Evolutionary conservation across 2,888 invertebrate species (phyloP).

Genomic region (Agrilus cyanescens): DNA sequence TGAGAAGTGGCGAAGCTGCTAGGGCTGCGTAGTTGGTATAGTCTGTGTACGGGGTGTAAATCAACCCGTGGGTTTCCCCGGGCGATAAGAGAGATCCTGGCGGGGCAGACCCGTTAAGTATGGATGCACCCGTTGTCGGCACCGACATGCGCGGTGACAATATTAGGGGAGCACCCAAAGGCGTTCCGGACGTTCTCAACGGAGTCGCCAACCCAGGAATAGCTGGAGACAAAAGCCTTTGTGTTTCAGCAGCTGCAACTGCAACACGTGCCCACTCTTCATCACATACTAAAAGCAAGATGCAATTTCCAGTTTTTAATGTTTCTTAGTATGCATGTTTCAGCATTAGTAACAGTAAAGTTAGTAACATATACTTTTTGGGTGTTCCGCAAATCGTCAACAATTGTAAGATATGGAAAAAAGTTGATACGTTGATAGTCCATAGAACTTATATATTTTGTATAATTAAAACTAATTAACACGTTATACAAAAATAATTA

Average conservation of each 20-base stretch:
- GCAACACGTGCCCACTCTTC: slow-evolving; percentile 76
- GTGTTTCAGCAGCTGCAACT: slow-evolving; percentile 67
- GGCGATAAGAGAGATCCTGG: slow-evolving; percentile 54
- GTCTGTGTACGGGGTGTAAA: slow-evolving; percentile 81
- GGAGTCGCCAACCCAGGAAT: slow-evolving; percentile 52
- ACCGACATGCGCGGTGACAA: slow-evolving; percentile 82
- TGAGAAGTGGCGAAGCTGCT: slow-evolving; percentile 66
- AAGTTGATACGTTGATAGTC: no score
- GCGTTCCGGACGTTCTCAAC: slow-evolving; percentile 56
- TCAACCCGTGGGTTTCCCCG: slow-evolving; percentile 68
- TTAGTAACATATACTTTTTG: no score
- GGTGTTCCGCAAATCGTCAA: no score
- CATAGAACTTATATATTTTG: no score
- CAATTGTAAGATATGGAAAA: no score
- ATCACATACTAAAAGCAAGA: slow-evolving; percentile 53
- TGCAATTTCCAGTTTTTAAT: neutral
- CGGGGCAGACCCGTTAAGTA: slow-evolving; percentile 52
- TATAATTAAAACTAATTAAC: no score
- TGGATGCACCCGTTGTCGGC: slow-evolving; percentile 58
- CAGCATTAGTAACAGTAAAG: neutral
- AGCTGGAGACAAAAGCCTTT: slow-evolving; percentile 55
- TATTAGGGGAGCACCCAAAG: slow-evolving; percentile 85
- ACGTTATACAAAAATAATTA: no score
- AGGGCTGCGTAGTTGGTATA: slow-evolving; percentile 85
- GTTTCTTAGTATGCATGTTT: slow-evolving; percentile 1